A percentile compares a stretch with the other conserved stretches of the same genome.
These are phyloP conservation scores for Neogobius melanostomus DNA, from an alignment of 2,113 vertebrate species.

Conservation along the genomic window DNA sequence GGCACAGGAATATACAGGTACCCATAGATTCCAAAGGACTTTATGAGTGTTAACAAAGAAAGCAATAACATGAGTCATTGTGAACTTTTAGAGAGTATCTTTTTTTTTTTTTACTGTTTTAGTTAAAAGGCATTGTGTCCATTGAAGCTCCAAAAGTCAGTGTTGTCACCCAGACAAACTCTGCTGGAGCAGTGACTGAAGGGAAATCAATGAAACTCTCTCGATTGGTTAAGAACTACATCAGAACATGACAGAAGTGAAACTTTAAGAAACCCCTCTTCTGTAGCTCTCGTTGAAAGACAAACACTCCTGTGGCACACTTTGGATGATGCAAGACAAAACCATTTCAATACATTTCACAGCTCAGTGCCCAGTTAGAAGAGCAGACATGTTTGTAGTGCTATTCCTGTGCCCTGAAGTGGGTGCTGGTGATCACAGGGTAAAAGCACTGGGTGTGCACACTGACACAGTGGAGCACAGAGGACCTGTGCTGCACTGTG, in stretches of 20 bases:
- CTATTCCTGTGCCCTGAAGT: slow-evolving; percentile 4
- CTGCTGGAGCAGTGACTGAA: slow-evolving; percentile 4
- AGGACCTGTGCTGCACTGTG: slow-evolving; percentile 33
- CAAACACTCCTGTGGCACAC: neutral
- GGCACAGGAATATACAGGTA: neutral
- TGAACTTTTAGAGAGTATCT: no score
- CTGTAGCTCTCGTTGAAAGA: neutral
- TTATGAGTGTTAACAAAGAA: no score
- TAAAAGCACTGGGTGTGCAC: slow-evolving; percentile 20
- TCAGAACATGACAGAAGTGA: slow-evolving; percentile 9
- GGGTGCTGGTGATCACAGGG: slow-evolving; percentile 43
- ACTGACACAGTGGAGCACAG: slow-evolving; percentile 24
- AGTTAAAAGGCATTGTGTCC: neutral
- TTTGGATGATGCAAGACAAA: neutral
- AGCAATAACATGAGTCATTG: no score
- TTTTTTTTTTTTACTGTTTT: no score
- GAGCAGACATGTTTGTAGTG: neutral
- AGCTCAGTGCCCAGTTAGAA: neutral
- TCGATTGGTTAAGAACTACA: neutral
- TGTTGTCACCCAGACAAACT: slow-evolving; percentile 26
- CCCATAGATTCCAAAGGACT: no score
- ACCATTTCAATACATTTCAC: slow-evolving; percentile 2
- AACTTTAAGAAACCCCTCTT: slow-evolving; percentile 4
- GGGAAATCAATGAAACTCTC: slow-evolving; percentile 24
- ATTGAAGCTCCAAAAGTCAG: slow-evolving; percentile 14